These are phyloP conservation scores for Haliclystus octoradiatus DNA, from an alignment of 30 jellyfish, hydroid and myxozoan species.

Conservation along the genomic window DNA sequence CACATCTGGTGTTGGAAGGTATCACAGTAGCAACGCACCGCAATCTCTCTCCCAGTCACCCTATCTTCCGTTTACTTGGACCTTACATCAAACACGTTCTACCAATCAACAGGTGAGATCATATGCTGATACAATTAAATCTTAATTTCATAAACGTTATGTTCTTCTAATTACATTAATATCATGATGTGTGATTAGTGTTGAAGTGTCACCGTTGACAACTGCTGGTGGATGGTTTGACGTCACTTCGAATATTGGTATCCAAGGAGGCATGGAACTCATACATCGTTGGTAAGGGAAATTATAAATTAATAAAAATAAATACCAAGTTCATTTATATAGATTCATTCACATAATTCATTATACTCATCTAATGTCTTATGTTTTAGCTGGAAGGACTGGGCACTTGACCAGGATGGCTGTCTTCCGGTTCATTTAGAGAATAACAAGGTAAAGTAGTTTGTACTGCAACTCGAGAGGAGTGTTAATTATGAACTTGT, in stretches of 20 bases:
- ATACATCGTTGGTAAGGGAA: slow-evolving; percentile 59
- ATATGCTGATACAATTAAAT: background rate
- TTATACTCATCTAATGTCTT: background rate
- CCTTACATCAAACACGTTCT: slow-evolving; percentile 69
- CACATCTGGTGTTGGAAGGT: slow-evolving; percentile 75
- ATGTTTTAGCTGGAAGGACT: slow-evolving; percentile 55
- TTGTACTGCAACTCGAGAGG: background rate
- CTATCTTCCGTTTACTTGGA: slow-evolving; percentile 82
- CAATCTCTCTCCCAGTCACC: slow-evolving; percentile 96
- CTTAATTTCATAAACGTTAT: too few species aligned
- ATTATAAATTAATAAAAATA: too few species aligned
- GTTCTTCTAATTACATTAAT: background rate
- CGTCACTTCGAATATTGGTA: slow-evolving; percentile 47
- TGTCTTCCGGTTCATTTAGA: slow-evolving; percentile 48
- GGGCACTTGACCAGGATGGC: slow-evolving; percentile 47
- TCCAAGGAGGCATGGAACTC: slow-evolving; percentile 52
- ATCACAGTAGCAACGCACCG: slow-evolving; percentile 79
- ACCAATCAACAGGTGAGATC: slow-evolving; percentile 34
- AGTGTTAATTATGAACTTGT: background rate
- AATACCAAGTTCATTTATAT: too few species aligned
- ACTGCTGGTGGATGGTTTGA: slow-evolving; percentile 92
- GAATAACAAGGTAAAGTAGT: slow-evolving; percentile 31
- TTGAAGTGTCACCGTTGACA: slow-evolving; percentile 61
- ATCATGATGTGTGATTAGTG: slow-evolving; percentile 1
- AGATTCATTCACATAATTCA: background rate